phyloP scores from a whole-genome alignment of 2,888 invertebrate species.

The Philhelius pedissequus region DNA sequence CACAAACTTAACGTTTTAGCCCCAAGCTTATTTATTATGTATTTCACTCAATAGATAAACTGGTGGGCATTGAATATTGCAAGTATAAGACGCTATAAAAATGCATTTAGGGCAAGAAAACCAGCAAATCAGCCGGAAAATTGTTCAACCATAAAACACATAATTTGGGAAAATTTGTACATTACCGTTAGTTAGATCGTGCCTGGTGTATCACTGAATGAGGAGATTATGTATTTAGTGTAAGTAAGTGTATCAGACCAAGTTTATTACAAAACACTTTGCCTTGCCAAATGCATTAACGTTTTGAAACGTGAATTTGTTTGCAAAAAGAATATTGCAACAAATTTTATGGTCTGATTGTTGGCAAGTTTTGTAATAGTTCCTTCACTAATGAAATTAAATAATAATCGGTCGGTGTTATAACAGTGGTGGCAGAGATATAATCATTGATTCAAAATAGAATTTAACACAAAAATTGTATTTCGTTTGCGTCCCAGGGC shows the following conservation, averaged over 20 bases:
- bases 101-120: conserved; percentile 15
- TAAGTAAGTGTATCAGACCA: neutral
- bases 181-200: neutral
- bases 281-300: neutral
- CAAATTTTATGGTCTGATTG: neutral
- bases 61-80: conserved; percentile 3
- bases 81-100: conserved; percentile 3
- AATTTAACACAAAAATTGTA: no score
- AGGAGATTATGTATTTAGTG: neutral
- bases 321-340: neutral
- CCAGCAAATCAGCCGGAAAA: conserved; percentile 24
- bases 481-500: no score
- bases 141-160: conserved; percentile 43
- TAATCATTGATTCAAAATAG: neutral
- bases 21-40: neutral
- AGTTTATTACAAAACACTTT: conserved; percentile 8
- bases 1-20: neutral
- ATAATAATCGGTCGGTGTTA: neutral
- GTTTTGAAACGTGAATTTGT: neutral
- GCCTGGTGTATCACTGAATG: neutral
- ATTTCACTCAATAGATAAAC: neutral
- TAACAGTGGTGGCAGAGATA: neutral
- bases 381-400: neutral
- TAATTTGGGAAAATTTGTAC: conserved; percentile 36
- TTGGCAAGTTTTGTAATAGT: neutral